phyloP scores from a whole-genome alignment of 2,113 vertebrate genomes.

The Noctilio leporinus region DNA sequence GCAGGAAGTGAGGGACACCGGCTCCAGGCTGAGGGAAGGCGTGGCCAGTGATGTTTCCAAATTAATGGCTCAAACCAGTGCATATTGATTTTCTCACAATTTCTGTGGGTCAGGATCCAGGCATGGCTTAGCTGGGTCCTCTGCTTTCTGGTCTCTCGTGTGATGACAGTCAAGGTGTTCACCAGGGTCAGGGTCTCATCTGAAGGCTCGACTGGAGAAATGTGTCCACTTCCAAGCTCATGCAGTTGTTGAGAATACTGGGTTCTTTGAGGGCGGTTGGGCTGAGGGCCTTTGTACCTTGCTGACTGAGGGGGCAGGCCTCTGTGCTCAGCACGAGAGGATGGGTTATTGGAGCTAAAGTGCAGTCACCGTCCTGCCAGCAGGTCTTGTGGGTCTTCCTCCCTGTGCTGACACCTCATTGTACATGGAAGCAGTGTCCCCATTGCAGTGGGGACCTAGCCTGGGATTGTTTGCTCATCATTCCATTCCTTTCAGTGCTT shows the following conservation, averaged over 20 bases:
- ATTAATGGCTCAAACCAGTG: background rate
- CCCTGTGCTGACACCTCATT: background rate
- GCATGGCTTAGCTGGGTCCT: background rate
- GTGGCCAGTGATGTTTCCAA: fast-evolving
- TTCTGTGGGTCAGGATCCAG: background rate
- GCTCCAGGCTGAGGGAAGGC: background rate
- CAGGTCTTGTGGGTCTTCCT: background rate
- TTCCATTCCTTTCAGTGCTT: background rate
- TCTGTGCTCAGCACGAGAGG: background rate
- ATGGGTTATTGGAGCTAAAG: background rate
- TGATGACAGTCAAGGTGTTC: background rate
- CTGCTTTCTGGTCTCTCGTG: background rate
- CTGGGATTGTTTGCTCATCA: background rate
- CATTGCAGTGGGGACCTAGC: background rate
- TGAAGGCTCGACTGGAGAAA: background rate
- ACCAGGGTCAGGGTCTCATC: background rate
- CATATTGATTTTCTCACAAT: background rate
- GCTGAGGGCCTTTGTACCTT: background rate
- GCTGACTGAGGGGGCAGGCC: background rate
- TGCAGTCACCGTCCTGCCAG: no score
- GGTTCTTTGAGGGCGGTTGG: background rate
- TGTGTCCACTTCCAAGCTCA: background rate
- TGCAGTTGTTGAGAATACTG: fast-evolving
- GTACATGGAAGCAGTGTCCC: background rate
- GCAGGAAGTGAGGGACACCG: background rate